These are phyloP conservation scores for Steinernema hermaphroditum DNA, from an alignment of 2,888 invertebrate species.

Conservation along the genomic window DNA sequence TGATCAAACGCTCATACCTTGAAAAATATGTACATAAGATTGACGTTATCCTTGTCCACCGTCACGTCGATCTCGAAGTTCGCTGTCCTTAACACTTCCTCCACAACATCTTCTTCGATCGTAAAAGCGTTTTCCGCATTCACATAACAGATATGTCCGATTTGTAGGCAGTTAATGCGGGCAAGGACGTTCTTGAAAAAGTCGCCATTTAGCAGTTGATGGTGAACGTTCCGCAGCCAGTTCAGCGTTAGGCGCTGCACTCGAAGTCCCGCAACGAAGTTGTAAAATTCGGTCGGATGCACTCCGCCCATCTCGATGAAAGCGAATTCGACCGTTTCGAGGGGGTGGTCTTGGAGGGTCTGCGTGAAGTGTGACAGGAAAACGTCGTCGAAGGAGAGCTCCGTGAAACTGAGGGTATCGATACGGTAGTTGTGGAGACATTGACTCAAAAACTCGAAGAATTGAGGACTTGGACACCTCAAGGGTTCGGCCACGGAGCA, in stretches of 20 bases:
- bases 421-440: background rate
- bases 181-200: background rate
- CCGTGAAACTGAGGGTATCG: background rate
- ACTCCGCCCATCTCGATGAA: background rate
- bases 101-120: background rate
- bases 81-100: background rate
- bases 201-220: background rate
- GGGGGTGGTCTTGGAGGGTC: background rate
- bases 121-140: background rate
- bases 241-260: background rate
- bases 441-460: background rate
- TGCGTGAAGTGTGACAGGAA: background rate
- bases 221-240: background rate
- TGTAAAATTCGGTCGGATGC: background rate
- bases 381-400: background rate
- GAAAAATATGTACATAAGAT: background rate
- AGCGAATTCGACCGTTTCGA: background rate
- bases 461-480: background rate
- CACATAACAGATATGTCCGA: background rate
- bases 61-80: background rate
- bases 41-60: constrained; percentile 6
- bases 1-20: background rate
- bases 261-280: background rate
- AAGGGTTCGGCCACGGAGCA: background rate
- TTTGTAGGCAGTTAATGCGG: background rate